Base-by-base conservation (phyloP, 1,140 invertebrate genomes). In the Drosophila erecta region DNA sequence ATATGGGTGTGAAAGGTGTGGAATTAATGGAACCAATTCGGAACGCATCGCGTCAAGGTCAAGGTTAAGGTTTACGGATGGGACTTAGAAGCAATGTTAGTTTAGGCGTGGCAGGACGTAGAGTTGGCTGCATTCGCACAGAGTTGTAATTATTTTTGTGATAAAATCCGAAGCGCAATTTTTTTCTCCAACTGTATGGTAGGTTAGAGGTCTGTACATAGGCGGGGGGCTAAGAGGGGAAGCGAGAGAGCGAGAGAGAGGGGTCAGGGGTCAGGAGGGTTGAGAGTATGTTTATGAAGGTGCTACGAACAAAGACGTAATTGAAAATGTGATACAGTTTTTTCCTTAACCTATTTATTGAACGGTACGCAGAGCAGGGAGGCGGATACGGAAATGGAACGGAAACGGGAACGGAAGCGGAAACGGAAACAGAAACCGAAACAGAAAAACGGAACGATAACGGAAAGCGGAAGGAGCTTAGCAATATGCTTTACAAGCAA, bases 251-350 rank as follows among this genome's bases (percentile, higher is more conserved):
- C 15, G 41, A 38, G 37, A 20, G 20, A 17, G 22, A 8, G 10
- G 60, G 38, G 38, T 4, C 3, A 30, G 27, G 27, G 30, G 8
- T 30, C 30, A 30, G 30, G 30, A 14, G 6, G 50, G 71, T 15
- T 14, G 58, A 38, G 70, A 58, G 79, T 80, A 83, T 81, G 76
- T 77, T 71, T 83, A 79, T 80, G 83, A 90, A 81, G 90, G 90
- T 91, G 90, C 90, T 91, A 91, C 78, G 81, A 90, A 91, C 90
- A 91, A 91, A 91, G 90, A 90, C 85, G 90, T 91, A 91, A 91
- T 87, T 89, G 87, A 83, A 90, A 91, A 91, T 91, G 90, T 91
- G 90, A 91, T 91, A 91, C 86, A 84, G 81, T 87, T 89, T 89
- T 87, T 86, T 86, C 84, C 79, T 86, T 87, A 87, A 79, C 77